These are phyloP conservation scores for Periophthalmus magnuspinnatus DNA, from an alignment of 2,797 vertebrate genomes.

Conservation along the genomic window DNA sequence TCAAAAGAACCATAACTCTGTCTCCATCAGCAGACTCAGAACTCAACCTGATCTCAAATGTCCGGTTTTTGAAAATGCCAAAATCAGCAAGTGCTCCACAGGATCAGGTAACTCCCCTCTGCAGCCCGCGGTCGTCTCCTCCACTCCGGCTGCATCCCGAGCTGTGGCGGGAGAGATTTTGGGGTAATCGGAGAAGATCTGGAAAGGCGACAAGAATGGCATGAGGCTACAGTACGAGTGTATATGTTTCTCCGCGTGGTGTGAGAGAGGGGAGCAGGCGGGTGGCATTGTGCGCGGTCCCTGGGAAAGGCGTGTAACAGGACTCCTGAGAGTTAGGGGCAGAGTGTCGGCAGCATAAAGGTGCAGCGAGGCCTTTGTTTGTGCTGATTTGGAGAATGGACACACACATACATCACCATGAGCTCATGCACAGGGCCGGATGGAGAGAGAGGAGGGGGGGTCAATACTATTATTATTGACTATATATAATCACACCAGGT, in stretches of 20 bases:
- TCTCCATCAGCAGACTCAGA: constrained; percentile 14
- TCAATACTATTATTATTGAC: too few relatives aligned
- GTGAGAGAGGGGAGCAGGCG: constrained; percentile 52
- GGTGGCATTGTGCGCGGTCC: constrained; percentile 52
- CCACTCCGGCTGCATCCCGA: constrained; percentile 27
- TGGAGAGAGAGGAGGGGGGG: neutral
- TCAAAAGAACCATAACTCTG: constrained; percentile 52
- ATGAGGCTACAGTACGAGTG: constrained; percentile 52
- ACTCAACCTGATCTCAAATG: constrained; percentile 72
- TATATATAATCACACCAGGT: too few relatives aligned
- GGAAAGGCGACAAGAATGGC: constrained; percentile 50
- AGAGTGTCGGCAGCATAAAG: constrained; percentile 63
- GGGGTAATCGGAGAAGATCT: constrained; percentile 66
- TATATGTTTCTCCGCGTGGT: constrained; percentile 53
- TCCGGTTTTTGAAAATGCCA: constrained; percentile 71
- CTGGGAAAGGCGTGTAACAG: constrained; percentile 68
- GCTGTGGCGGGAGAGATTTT: constrained; percentile 61
- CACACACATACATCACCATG: constrained; percentile 55
- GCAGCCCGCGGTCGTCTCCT: constrained; percentile 40
- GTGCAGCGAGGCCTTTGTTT: constrained; percentile 61
- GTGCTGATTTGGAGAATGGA: constrained; percentile 61
- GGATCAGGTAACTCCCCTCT: constrained; percentile 59
- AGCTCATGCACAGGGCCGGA: constrained; percentile 49
- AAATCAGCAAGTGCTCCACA: constrained; percentile 68
- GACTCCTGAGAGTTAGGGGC: constrained; percentile 64